Percentiles rank a stretch among this genome's conserved stretches.
Evolutionary conservation across 1,140 invertebrate species (phyloP).

Genomic region (Papilio machaon): DNA sequence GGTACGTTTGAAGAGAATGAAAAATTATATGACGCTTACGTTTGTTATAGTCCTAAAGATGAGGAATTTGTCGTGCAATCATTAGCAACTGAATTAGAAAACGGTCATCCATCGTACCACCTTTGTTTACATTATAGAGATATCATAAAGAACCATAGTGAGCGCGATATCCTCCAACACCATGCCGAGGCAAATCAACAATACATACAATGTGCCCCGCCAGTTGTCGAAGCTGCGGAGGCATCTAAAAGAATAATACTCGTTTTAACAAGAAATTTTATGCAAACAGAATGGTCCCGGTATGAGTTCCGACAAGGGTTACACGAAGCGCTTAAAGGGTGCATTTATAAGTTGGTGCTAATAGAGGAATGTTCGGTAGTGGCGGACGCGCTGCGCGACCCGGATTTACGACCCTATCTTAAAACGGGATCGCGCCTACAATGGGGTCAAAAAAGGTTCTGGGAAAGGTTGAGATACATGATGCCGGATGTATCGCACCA

Average conservation of each 20-base stretch:
- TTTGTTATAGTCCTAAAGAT: conserved; percentile 96
- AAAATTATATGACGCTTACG: conserved; percentile 95
- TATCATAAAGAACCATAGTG: conserved; percentile 64
- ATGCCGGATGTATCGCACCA: conserved; percentile 86
- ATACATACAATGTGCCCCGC: conserved; percentile 88
- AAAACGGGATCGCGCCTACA: conserved; percentile 91
- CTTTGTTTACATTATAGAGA: conserved; percentile 94
- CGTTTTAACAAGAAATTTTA: conserved; percentile 91
- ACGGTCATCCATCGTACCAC: conserved; percentile 87
- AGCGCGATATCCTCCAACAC: conserved; percentile 76
- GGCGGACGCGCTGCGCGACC: conserved; percentile 91
- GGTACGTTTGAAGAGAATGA: conserved; percentile 87
- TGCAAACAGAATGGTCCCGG: conserved; percentile 93
- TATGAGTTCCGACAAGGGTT: conserved; percentile 92
- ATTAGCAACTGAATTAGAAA: conserved; percentile 92
- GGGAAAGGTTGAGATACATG: conserved; percentile 94
- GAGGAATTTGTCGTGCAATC: conserved; percentile 94
- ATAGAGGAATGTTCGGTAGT: conserved; percentile 89
- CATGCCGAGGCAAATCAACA: conserved; percentile 80
- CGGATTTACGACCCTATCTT: conserved; percentile 93
- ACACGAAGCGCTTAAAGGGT: conserved; percentile 92
- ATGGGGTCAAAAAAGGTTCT: conserved; percentile 95
- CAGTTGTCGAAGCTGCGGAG: conserved; percentile 93
- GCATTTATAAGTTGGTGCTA: conserved; percentile 92
- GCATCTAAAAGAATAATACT: conserved; percentile 91